phyloP scores from a whole-genome alignment of 2,113 vertebrate genomes.

The Corythornis vintsioides region DNA sequence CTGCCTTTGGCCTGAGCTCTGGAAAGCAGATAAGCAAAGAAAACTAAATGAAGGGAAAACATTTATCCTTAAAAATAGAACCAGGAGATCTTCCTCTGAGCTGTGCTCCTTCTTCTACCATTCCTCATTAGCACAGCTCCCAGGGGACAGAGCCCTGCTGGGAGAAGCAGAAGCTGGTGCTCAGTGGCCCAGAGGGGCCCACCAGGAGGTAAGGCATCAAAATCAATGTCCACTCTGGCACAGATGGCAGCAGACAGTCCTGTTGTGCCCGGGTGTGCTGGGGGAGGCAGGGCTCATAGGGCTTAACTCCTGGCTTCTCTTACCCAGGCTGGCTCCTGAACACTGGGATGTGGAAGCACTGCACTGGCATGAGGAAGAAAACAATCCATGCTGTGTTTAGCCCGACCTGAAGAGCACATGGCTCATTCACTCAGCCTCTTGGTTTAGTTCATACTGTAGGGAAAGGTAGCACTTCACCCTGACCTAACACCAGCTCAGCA shows the following conservation, averaged over 20 bases:
- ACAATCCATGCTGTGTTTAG: conserved; percentile 41
- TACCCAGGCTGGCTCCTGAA: neutral
- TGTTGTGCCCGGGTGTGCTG: neutral
- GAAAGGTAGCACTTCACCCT: neutral
- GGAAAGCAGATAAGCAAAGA: neutral
- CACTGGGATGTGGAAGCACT: conserved; percentile 36
- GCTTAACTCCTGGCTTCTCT: conserved; percentile 3
- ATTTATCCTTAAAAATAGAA: conserved; percentile 16
- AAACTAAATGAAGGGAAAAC: neutral
- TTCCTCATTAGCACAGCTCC: conserved; percentile 51
- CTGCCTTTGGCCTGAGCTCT: neutral
- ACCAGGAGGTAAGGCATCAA: conserved; percentile 41
- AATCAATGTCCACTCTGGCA: conserved; percentile 34
- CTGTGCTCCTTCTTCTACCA: conserved; percentile 25
- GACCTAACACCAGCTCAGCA: neutral
- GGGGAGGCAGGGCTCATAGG: neutral
- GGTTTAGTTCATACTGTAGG: neutral
- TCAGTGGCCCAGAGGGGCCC: conserved; percentile 2
- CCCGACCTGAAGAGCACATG: neutral
- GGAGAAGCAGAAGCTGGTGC: conserved; percentile 12
- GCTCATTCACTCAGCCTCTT: neutral
- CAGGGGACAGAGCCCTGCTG: conserved; percentile 49
- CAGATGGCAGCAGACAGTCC: neutral
- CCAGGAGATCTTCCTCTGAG: neutral
- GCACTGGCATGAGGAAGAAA: conserved; percentile 7